Evolutionary conservation across 2,888 invertebrate species (phyloP).

Genomic region (Subacronicta megacephala): DNA sequence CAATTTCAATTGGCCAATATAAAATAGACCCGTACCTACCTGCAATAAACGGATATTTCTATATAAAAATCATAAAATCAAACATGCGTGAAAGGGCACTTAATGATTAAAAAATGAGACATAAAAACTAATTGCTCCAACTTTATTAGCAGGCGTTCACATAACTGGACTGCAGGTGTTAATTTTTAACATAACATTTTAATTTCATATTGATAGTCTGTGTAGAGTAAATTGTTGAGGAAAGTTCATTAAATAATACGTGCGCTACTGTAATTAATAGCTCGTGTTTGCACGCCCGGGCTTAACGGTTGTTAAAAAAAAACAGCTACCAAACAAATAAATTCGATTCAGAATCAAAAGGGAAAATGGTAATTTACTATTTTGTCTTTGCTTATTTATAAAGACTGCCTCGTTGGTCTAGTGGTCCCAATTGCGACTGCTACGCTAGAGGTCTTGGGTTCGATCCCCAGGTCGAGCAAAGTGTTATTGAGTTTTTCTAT

Average conservation of each 20-base stretch:
- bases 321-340: too few species aligned
- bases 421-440: too few species aligned
- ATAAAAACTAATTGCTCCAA: constrained; percentile 34
- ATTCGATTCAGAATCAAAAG: too few species aligned
- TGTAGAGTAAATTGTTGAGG: background rate
- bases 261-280: too few species aligned
- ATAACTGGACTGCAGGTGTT: constrained; percentile 16
- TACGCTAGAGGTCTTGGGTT: too few species aligned
- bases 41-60: background rate
- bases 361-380: too few species aligned
- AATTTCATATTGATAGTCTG: constrained; percentile 5
- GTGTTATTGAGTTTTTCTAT: too few species aligned
- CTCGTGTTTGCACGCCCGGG: too few species aligned
- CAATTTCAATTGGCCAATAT: constrained; percentile 9
- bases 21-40: background rate
- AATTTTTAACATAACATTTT: constrained; percentile 12
- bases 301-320: too few species aligned
- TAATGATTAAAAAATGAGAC: constrained; percentile 21
- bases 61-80: constrained; percentile 26
- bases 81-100: constrained; percentile 17
- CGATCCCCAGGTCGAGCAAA: too few species aligned
- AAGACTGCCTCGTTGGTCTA: too few species aligned
- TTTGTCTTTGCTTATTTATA: too few species aligned
- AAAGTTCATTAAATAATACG: background rate
- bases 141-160: constrained; percentile 7